Evolutionary conservation across 2,113 vertebrate genomes (phyloP), one percentile per base, ranked within the genome.

Genomic region (Sakesphorus luctuosus): DNA sequence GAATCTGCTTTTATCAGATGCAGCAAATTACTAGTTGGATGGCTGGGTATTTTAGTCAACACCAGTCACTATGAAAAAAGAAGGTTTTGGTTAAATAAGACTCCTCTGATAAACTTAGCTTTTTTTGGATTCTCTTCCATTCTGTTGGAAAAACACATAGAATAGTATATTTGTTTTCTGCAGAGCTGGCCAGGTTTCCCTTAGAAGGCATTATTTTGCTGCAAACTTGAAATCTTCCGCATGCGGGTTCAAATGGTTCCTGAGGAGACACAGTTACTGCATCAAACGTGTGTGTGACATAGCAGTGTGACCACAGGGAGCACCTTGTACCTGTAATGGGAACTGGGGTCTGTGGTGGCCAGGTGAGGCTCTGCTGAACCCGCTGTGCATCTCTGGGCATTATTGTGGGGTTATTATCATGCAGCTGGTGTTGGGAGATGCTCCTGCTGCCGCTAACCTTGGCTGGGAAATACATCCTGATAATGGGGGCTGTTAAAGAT

Each of bases 31-130:
- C 94, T 89, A 24, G 74, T 72, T 92, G 89, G 87, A 21, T 83
- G 90, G 72, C 55, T 92, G 94, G 95, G 38, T 94, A 96, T 97
- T 97, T 97, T 96, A 96, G 89, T 96, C 93, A 95, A 77, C 72
- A 66, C 62, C 66, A 43, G 63, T 44, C 89, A 43, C 82, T 95
- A 67, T 91, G 94, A 96, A 95, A 96, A 96, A 90, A 17, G 44
- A 65, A 73, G 78, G 12, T 44, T 93, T 97, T 77, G 82, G 80
- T 95, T 79, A 96, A 97, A 96, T 95, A 91, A 95, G 67, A 63
- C 55, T 95, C 79, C 67, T 85, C 75, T 76, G 88, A 90, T 93
- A 96, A 97, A 96, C 92, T 95, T 94, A 94, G 92, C 86, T 94
- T 87, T 84, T 78, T 56, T 84, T 81, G 79, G 85, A 35, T 81